Percentiles rank a stretch among this genome's conserved stretches.
Evolutionary conservation across 2,888 invertebrate species (phyloP).

Genomic region (Nasonia oneida): DNA sequence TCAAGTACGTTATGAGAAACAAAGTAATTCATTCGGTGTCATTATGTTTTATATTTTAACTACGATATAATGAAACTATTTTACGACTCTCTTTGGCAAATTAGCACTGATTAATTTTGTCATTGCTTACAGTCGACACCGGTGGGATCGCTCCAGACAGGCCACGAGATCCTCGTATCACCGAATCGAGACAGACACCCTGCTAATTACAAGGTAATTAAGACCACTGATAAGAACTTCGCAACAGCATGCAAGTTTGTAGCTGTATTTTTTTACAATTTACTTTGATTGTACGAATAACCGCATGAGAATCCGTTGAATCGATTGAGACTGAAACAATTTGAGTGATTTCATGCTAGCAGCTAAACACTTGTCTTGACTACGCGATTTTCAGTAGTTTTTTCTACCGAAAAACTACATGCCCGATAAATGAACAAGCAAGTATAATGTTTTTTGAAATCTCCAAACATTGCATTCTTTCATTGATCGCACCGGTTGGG

Average conservation of each 20-base stretch:
- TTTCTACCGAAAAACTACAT: conserved; percentile 6
- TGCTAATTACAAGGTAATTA: conserved; percentile 87
- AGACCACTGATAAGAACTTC: not conserved
- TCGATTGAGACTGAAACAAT: conserved; percentile 43
- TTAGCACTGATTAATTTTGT: conserved; percentile 41
- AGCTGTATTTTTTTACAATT: conserved; percentile 62
- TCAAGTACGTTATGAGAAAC: conserved; percentile 69
- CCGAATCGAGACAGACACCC: conserved; percentile 93
- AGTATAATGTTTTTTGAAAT: conserved; percentile 21
- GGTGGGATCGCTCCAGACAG: conserved; percentile 94
- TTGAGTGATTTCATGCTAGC: conserved; percentile 44
- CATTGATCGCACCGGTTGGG: conserved; percentile 55
- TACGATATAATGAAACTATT: conserved; percentile 38
- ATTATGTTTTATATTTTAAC: conserved; percentile 54
- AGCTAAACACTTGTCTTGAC: conserved; percentile 47
- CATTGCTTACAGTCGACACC: conserved; percentile 90
- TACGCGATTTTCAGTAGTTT: conserved; percentile 34
- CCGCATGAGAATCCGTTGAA: conserved; percentile 70
- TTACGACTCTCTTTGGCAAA: conserved; percentile 25
- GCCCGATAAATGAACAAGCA: not conserved
- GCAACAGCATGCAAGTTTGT: conserved; percentile 71
- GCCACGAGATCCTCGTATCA: conserved; percentile 94
- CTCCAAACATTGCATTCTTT: conserved; percentile 55
- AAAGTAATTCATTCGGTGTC: conserved; percentile 4
- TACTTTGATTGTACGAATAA: conserved; percentile 72